A percentile compares a stretch with the other conserved stretches of the same genome.
Conservation (phyloP, 2,113 vertebrate species). For the Pelobates fuscus region DNA sequence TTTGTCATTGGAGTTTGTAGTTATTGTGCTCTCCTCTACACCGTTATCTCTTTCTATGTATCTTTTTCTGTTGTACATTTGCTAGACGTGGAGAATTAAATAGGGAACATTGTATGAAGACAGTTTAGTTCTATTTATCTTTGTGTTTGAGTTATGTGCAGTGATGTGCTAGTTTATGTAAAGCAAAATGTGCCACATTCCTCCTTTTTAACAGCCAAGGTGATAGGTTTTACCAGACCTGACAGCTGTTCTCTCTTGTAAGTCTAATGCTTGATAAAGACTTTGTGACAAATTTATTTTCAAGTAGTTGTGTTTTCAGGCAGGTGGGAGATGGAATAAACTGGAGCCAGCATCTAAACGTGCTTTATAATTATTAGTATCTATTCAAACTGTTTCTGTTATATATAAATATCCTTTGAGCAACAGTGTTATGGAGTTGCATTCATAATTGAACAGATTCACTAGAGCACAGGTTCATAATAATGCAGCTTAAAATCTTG, state of each 20-base stretch:
- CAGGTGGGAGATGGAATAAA: background rate
- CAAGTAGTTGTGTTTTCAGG: background rate
- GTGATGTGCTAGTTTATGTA: background rate
- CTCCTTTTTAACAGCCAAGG: background rate
- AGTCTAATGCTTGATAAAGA: background rate
- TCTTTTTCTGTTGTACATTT: background rate
- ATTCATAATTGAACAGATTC: no score
- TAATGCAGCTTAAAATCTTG: no score
- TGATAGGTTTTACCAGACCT: background rate
- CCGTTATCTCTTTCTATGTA: background rate
- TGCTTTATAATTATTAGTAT: background rate
- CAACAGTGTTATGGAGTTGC: no score
- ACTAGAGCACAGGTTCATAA: no score
- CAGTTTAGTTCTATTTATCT: slow-evolving; percentile 10
- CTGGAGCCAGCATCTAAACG: background rate
- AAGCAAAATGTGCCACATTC: background rate
- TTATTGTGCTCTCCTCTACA: background rate
- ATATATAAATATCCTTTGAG: no score
- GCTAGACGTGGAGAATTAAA: background rate
- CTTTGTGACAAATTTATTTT: background rate
- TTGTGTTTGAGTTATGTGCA: background rate
- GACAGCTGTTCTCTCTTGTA: background rate
- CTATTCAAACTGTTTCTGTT: no score
- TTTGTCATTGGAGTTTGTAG: background rate
- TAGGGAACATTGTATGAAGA: background rate